These are phyloP conservation scores for Drosophila kurseongensis DNA, from an alignment of 1,140 invertebrate genomes.

Conservation along the genomic window DNA sequence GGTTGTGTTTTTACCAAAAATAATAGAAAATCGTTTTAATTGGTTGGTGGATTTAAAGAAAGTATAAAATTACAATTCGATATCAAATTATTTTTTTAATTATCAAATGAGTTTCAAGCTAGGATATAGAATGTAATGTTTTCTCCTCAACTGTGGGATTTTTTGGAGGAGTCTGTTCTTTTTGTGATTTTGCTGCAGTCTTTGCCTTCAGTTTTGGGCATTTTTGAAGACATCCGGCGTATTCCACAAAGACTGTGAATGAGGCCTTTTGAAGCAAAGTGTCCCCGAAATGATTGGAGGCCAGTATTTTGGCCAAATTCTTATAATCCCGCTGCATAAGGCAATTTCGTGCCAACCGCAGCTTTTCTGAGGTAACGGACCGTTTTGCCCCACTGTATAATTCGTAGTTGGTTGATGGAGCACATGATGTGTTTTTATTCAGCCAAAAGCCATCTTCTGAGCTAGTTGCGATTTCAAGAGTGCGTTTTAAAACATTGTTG, in stretches of 20 bases:
- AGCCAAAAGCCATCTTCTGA: conserved; percentile 14
- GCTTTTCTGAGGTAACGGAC: conserved; percentile 12
- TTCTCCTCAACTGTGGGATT: not conserved
- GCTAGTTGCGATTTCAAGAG: conserved; percentile 14
- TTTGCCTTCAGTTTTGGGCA: conserved; percentile 1
- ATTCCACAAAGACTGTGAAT: not conserved
- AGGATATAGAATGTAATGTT: not conserved
- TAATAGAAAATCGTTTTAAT: conserved; percentile 6
- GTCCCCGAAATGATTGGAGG: conserved; percentile 16
- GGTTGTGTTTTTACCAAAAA: conserved; percentile 75
- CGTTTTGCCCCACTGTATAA: not conserved
- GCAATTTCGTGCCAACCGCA: conserved; percentile 14
- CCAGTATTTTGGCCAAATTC: conserved; percentile 28
- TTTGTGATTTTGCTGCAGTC: not conserved
- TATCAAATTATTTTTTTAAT: too few relatives aligned
- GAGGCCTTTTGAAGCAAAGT: not conserved
- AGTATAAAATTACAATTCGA: too few relatives aligned
- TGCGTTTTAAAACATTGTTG: conserved; percentile 10
- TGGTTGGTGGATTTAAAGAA: not conserved
- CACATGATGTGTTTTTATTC: conserved; percentile 6
- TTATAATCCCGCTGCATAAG: conserved; percentile 18
- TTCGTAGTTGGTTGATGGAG: not conserved
- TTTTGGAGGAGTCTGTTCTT: not conserved
- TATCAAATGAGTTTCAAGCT: not conserved
- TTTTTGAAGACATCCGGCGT: conserved; percentile 8